These are phyloP conservation scores for Leptobrachium ailaonicum DNA, from an alignment of 2,113 vertebrate species.

Conservation along the genomic window DNA sequence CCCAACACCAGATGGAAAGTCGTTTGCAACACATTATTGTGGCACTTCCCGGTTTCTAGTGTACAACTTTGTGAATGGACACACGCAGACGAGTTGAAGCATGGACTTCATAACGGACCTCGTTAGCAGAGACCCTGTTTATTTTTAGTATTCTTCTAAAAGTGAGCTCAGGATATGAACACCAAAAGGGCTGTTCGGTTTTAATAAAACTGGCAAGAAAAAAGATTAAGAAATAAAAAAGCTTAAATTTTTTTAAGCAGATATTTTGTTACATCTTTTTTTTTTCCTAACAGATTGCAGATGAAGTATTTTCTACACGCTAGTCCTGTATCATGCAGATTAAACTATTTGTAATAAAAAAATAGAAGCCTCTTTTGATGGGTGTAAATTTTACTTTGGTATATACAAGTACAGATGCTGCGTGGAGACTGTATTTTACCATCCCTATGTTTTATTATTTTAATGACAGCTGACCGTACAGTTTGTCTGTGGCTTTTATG, in stretches of 20 bases:
- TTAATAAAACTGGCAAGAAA: conserved; percentile 74
- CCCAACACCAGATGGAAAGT: conserved; percentile 95
- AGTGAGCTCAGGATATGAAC: conserved; percentile 78
- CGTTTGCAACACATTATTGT: conserved; percentile 94
- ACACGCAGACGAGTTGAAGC: conserved; percentile 54
- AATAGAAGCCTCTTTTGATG: conserved; percentile 63
- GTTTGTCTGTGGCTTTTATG: too few relatives aligned
- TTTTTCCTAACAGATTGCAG: conserved; percentile 65
- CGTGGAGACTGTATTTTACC: conserved; percentile 5
- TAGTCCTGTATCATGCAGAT: conserved; percentile 80
- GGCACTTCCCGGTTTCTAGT: conserved; percentile 95
- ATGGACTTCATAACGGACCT: conserved; percentile 51
- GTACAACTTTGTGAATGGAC: conserved; percentile 95
- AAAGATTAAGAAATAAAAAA: conserved; percentile 71
- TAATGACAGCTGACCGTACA: too few relatives aligned
- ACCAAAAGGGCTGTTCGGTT: conserved; percentile 72
- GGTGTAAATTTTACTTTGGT: conserved; percentile 61
- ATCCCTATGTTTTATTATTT: too few relatives aligned
- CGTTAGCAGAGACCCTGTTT: conserved; percentile 68
- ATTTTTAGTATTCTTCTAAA: conserved; percentile 48
- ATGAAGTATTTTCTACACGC: conserved; percentile 78
- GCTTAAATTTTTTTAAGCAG: conserved; percentile 75
- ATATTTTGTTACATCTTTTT: conserved; percentile 80
- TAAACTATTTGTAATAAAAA: conserved; percentile 69
- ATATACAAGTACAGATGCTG: conserved; percentile 58